Evolutionary conservation across 53 echinoderm and acorn worm species (phyloP).

Genomic region (Holothuria scabra): DNA sequence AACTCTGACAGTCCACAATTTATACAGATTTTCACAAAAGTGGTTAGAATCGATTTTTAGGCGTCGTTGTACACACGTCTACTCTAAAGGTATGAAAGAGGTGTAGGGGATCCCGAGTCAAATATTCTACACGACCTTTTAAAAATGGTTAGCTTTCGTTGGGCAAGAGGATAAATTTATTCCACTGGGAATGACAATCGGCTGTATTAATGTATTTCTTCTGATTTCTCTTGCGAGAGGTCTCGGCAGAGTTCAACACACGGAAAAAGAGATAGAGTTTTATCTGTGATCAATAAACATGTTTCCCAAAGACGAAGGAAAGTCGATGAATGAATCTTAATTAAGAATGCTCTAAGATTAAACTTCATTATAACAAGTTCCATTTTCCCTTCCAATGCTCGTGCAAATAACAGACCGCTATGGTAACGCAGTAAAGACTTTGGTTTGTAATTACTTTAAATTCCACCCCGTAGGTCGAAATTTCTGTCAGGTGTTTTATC

Average conservation of each 20-base stretch:
- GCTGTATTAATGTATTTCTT: too few species aligned
- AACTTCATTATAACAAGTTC: conserved; percentile 18
- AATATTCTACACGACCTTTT: too few species aligned
- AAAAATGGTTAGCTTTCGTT: too few species aligned
- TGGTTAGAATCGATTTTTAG: too few species aligned
- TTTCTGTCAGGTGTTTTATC: conserved; percentile 35
- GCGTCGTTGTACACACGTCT: too few species aligned
- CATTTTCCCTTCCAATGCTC: not conserved
- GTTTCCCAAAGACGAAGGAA: not conserved
- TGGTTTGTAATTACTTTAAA: conserved; percentile 16
- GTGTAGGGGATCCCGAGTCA: too few species aligned
- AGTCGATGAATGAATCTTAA: conserved; percentile 33
- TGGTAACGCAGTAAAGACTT: not conserved
- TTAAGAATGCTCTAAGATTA: conserved; percentile 1
- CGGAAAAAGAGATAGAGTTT: conserved; percentile 2
- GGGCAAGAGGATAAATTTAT: too few species aligned
- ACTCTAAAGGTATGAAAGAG: too few species aligned
- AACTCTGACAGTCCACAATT: too few species aligned
- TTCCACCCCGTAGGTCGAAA: conserved; percentile 19
- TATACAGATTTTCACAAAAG: too few species aligned
- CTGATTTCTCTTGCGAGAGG: not conserved
- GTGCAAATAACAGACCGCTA: not conserved
- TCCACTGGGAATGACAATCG: too few species aligned
- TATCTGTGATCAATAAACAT: conserved; percentile 14
- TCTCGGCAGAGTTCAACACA: conserved; percentile 29